These are phyloP conservation scores for Pogoniulus pusillus DNA, from an alignment of 2,797 vertebrate genomes.

Conservation along the genomic window DNA sequence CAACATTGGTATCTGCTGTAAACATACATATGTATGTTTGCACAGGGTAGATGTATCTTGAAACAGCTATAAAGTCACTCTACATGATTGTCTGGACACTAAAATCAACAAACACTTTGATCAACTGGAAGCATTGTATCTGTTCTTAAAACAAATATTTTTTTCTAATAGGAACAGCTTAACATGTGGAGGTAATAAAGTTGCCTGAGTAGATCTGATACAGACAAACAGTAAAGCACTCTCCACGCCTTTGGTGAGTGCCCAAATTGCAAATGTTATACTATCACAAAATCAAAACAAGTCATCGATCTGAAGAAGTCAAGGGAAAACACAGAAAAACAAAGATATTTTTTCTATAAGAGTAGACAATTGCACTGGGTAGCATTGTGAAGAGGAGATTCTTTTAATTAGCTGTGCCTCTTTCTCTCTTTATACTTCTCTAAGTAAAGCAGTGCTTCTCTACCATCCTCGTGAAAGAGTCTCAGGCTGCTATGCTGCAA, in stretches of 20 bases:
- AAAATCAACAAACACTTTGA: neutral
- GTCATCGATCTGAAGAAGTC: neutral
- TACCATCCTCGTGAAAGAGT: neutral
- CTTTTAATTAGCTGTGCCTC: neutral
- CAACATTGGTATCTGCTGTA: neutral
- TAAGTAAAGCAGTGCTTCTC: neutral
- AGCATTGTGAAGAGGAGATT: neutral
- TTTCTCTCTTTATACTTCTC: neutral
- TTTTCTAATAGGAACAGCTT: neutral
- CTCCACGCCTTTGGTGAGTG: neutral
- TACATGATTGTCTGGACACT: neutral
- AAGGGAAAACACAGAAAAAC: neutral
- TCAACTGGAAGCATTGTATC: neutral
- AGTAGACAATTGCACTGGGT: neutral
- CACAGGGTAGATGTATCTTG: neutral
- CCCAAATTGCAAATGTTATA: neutral
- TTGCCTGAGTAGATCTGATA: neutral
- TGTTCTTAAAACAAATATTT: neutral
- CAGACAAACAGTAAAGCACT: neutral
- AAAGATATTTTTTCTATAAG: neutral
- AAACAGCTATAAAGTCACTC: neutral
- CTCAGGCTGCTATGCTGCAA: neutral
- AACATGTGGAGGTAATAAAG: neutral
- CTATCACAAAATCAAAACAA: neutral
- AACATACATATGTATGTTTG: rapidly evolving